Evolutionary conservation across 2,797 vertebrate species (phyloP).

Genomic region (Bovichtus diacanthus): DNA sequence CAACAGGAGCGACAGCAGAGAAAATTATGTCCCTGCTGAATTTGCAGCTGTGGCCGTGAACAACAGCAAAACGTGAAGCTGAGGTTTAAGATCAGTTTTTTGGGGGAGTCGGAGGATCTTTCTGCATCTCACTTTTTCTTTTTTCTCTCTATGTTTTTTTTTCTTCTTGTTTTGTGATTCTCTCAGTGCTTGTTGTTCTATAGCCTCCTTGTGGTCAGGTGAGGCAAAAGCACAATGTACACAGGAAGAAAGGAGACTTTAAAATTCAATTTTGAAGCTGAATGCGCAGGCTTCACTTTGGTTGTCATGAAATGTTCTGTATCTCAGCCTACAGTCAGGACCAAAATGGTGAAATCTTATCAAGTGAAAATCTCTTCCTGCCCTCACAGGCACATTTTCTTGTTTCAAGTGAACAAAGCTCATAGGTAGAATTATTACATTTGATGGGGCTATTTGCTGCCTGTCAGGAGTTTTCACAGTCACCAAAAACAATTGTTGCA

Average conservation of each 20-base stretch:
- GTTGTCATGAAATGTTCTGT: background rate
- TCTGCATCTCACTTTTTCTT: background rate
- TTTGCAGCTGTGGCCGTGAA: background rate
- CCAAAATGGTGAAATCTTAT: background rate
- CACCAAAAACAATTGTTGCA: background rate
- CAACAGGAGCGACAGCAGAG: background rate
- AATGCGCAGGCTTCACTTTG: background rate
- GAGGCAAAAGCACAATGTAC: conserved; percentile 5
- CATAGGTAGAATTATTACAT: background rate
- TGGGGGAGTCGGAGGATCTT: background rate
- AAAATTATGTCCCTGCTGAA: conserved; percentile 9
- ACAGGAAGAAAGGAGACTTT: background rate
- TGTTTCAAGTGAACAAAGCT: background rate
- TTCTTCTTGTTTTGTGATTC: background rate
- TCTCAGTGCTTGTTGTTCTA: conserved; percentile 18
- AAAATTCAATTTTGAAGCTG: background rate
- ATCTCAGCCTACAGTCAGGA: background rate
- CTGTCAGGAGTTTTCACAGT: background rate
- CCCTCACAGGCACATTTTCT: background rate
- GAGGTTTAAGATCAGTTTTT: background rate
- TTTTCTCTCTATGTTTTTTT: background rate
- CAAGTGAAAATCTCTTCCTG: background rate
- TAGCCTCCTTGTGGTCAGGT: conserved; percentile 71
- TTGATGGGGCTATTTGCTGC: background rate
- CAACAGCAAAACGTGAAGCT: background rate